Percentiles rank a stretch among this genome's conserved stretches.
Evolutionary conservation across 2,797 vertebrate species (phyloP).

Genomic region (Anguilla pacifica): DNA sequence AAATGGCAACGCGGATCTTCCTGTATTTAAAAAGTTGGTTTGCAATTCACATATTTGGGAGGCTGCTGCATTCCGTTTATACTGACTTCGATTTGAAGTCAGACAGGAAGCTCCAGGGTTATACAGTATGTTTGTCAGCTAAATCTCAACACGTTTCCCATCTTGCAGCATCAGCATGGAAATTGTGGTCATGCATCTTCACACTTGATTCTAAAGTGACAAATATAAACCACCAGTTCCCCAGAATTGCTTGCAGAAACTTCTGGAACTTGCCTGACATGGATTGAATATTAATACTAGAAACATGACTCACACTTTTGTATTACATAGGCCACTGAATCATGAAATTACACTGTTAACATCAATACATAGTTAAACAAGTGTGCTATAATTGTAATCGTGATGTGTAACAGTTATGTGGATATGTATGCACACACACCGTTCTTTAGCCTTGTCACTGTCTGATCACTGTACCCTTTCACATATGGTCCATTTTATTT

Average conservation of each 20-base stretch:
- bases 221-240: neutral
- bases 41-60: neutral
- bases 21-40: neutral
- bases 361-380: too few species aligned
- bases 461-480: neutral
- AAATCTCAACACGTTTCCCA: neutral
- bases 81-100: neutral
- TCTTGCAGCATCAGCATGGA: neutral
- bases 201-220: neutral
- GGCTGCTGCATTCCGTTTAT: neutral
- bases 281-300: neutral
- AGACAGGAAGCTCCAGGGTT: neutral
- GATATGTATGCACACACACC: neutral
- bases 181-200: slow-evolving; percentile 8
- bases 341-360: neutral
- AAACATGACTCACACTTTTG: neutral
- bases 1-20: neutral
- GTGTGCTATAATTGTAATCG: neutral
- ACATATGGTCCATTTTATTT: neutral
- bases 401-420: neutral
- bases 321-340: neutral
- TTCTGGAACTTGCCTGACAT: neutral
- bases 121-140: neutral
- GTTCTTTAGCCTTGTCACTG: neutral
- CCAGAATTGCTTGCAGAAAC: neutral